phyloP scores from a whole-genome alignment of 2,888 invertebrate genomes.

The Pristionchus japonicus region DNA sequence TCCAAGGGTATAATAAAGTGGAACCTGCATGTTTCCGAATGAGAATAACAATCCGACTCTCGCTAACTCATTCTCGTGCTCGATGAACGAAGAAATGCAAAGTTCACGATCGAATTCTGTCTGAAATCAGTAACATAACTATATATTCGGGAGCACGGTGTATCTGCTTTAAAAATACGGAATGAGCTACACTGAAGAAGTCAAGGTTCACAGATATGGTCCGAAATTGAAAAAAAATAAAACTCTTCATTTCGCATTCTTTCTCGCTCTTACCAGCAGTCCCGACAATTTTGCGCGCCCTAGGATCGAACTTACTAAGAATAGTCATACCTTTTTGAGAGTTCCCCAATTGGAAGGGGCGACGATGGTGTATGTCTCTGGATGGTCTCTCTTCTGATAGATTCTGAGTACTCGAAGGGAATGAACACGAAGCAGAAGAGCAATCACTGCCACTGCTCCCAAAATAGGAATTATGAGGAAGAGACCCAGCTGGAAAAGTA shows the following conservation, averaged over 20 bases:
- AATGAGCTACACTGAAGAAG: no score
- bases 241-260: no score
- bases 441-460: neutral
- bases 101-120: conserved; percentile 9
- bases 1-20: neutral
- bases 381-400: conserved; percentile 14
- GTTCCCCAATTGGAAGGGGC: conserved; percentile 1
- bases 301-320: neutral
- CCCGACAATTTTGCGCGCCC: neutral
- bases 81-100: conserved; percentile 27
- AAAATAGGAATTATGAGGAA: neutral
- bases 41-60: conserved; percentile 21
- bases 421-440: conserved; percentile 45
- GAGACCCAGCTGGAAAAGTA: conserved; percentile 43
- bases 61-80: conserved; percentile 32
- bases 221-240: no score
- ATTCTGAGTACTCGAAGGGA: conserved; percentile 41
- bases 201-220: no score
- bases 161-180: no score
- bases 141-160: no score
- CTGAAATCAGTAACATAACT: neutral
- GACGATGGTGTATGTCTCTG: conserved; percentile 23
- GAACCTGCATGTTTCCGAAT: conserved; percentile 45
- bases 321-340: neutral
- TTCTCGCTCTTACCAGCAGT: no score